phyloP scores from a whole-genome alignment of 2,888 invertebrate genomes.

The Caenorhabditis becei region DNA sequence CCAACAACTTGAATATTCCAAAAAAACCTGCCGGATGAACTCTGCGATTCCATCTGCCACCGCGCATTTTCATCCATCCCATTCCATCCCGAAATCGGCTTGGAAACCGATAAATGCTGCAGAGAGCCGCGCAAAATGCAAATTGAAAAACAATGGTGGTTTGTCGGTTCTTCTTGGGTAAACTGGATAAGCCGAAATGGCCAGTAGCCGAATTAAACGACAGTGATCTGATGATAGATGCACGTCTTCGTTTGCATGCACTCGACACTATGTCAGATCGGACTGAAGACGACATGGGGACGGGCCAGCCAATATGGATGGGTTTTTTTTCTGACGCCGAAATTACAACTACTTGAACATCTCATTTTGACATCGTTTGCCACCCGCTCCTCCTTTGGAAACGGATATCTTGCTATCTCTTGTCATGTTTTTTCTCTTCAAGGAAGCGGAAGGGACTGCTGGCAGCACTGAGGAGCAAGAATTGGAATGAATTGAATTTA shows the following conservation, averaged over 20 bases:
- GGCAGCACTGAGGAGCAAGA: conserved; percentile 4
- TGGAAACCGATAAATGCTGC: conserved; percentile 7
- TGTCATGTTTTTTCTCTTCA: conserved; percentile 5
- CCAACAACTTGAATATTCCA: conserved; percentile 32
- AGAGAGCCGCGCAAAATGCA: conserved; percentile 19
- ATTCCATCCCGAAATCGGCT: conserved; percentile 35
- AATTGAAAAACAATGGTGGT: conserved; percentile 46
- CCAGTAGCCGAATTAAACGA: not conserved
- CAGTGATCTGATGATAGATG: conserved; percentile 44
- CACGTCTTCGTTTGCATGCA: conserved; percentile 2
- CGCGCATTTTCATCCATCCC: not conserved
- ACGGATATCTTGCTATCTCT: conserved; percentile 29
- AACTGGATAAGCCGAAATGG: conserved; percentile 5
- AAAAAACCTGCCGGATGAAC: conserved; percentile 27
- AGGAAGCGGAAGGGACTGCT: conserved; percentile 7
- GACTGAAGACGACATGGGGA: conserved; percentile 18
- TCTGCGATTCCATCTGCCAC: conserved; percentile 3
- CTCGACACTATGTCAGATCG: conserved; percentile 35
- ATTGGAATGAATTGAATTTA: not conserved
- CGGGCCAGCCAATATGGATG: conserved; percentile 27
- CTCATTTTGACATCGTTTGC: conserved; percentile 52
- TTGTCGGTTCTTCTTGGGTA: not conserved
- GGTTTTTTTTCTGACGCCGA: conserved; percentile 12
- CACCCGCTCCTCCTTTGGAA: conserved; percentile 16
- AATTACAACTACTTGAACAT: conserved; percentile 62